A percentile compares a stretch with the other conserved stretches of the same genome.
Conservation (phyloP, 2,113 vertebrate genomes). For the Mastomys natalensis region DNA sequence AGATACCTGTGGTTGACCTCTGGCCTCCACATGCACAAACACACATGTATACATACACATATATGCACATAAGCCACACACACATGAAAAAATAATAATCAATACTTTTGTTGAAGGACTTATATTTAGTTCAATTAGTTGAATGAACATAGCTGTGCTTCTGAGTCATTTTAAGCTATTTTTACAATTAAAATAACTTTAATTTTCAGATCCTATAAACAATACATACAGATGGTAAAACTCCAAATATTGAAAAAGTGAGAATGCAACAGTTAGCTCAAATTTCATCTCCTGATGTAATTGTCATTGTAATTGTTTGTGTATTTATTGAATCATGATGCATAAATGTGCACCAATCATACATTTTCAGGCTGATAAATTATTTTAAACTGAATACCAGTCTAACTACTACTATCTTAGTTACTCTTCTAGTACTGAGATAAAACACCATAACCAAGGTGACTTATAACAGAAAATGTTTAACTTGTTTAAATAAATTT, state of each 20-base stretch:
- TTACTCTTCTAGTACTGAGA: neutral
- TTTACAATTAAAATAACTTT: constrained; percentile 27
- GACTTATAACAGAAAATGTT: neutral
- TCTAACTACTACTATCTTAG: neutral
- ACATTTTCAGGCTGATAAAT: neutral
- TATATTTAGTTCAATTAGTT: neutral
- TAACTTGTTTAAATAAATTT: neutral
- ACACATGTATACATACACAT: neutral
- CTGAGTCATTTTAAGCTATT: neutral
- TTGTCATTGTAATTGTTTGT: neutral
- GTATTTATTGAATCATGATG: neutral
- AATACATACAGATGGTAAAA: neutral
- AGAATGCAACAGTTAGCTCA: constrained; percentile 10
- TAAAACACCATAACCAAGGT: neutral
- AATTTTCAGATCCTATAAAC: neutral
- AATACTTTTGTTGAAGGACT: neutral
- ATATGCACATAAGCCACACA: neutral
- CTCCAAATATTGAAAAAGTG: neutral
- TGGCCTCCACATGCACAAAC: neutral
- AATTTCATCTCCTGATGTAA: neutral
- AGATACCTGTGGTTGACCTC: neutral
- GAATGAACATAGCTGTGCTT: neutral
- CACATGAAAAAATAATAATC: neutral
- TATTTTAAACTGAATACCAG: neutral
- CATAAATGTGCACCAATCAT: neutral